Conservation (phyloP, 2,113 vertebrate genomes). For the Xiphophorus maculatus region DNA sequence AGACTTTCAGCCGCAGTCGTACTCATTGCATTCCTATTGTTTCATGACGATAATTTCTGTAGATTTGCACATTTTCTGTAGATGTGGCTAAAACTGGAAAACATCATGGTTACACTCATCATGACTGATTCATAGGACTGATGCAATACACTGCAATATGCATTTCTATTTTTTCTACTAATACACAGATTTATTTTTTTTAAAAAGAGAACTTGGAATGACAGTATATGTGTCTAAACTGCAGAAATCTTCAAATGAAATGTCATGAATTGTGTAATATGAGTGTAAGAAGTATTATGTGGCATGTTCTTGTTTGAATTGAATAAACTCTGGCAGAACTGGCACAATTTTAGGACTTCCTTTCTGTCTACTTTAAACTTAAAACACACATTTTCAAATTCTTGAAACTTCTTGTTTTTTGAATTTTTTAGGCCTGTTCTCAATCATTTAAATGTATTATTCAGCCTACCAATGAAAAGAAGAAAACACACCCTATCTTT, state of each 20-base stretch:
- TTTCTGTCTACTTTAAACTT: not conserved
- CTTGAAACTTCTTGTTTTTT: no score
- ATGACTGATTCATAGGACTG: slow-evolving; percentile 14
- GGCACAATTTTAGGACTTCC: not conserved
- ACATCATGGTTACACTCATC: not conserved
- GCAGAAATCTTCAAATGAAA: slow-evolving; percentile 17
- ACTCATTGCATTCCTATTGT: slow-evolving; percentile 3
- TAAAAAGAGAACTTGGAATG: not conserved
- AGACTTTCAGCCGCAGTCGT: slow-evolving; percentile 16
- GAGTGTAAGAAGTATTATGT: not conserved
- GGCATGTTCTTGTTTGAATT: not conserved
- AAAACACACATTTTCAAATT: not conserved
- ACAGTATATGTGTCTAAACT: slow-evolving; percentile 1
- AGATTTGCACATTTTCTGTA: not conserved
- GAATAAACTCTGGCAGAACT: slow-evolving; percentile 48
- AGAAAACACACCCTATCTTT: not conserved
- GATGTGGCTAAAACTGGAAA: not conserved
- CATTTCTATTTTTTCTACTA: slow-evolving; percentile 10
- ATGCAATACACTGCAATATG: not conserved
- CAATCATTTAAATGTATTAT: not conserved
- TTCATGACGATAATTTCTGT: slow-evolving; percentile 1
- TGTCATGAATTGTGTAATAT: not conserved
- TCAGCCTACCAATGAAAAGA: not conserved
- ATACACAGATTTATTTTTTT: slow-evolving; percentile 7
- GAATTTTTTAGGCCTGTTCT: not conserved